Base-by-base conservation (phyloP, 2,888 invertebrate genomes). In the Taphrorychus bicolor region DNA sequence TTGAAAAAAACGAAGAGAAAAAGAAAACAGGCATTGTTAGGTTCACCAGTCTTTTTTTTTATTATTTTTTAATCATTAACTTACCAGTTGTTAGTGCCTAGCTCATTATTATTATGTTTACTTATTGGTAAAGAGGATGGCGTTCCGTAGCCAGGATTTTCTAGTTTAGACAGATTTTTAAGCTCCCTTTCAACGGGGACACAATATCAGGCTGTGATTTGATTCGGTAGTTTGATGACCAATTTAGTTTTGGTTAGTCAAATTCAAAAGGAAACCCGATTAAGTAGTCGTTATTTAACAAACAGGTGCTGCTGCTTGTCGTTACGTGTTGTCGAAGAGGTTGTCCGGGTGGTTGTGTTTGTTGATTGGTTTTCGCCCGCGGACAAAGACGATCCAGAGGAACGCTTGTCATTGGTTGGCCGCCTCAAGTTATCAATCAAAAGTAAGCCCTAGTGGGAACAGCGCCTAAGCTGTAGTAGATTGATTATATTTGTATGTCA, bases 151-250 rank as follows among this genome's bases (percentile, higher is more conserved):
- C 70, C 54, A 7, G 32, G 32, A 32, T 32, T 21, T 21, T 54
- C 24, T 72, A 73, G 72, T 74, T 74, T 74, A 73, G 72, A 73
- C 69, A 74, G 74, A 48, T 32, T 32, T 32, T 48, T 51, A 51
- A 51, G 19, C 51, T 51, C 51, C 51, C 19, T 21, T n/a, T 21
- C 21, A 77, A 80, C 22, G 42, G 51, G 81, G 77, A 81, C 79
- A 82, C 82, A 83, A 83, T 83, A 82, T 82, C 83, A 83, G 84
- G 84, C 84, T 84, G 84, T 84, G 84, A 84, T 83, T 83, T 84
- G 84, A 84, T 83, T 83, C 82, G 82, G 81, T 82, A 78, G 76
- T 81, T 51, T 81, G 82, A 82, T 83, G 83, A 83, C 82, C 83
- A 83, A 81, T 78, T 82, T 80, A 80, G 79, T 82, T 82, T 61